Percentiles rank a stretch among this genome's conserved stretches.
Conservation (phyloP, 2,797 vertebrate species). For the Aeoliscus strigatus region DNA sequence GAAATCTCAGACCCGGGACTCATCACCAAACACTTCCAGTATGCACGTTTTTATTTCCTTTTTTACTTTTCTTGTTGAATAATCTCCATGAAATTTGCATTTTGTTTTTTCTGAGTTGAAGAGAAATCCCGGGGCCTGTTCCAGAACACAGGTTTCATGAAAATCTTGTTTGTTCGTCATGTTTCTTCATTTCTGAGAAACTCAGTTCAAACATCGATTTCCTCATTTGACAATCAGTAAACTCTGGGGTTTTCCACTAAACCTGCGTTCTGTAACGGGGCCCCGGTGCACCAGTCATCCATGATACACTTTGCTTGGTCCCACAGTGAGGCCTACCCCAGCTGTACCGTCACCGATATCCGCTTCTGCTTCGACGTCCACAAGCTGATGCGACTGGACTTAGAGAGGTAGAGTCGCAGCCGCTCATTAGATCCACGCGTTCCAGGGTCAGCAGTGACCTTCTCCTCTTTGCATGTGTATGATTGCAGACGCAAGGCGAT, state of each 20-base stretch:
- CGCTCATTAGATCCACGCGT: background rate
- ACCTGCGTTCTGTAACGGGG: too few species aligned
- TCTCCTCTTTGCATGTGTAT: constrained; percentile 7
- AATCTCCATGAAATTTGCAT: background rate
- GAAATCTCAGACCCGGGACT: constrained; percentile 91
- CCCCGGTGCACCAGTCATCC: too few species aligned
- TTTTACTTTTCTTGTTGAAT: constrained; percentile 7
- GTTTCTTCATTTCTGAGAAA: too few species aligned
- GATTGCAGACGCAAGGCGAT: constrained; percentile 88
- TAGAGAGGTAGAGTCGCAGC: constrained; percentile 78
- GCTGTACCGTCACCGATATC: constrained; percentile 89
- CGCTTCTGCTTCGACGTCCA: constrained; percentile 91
- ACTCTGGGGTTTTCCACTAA: too few species aligned
- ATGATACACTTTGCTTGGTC: constrained; percentile 11
- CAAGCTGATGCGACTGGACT: constrained; percentile 88
- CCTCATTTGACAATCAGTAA: too few species aligned
- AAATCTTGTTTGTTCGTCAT: too few species aligned
- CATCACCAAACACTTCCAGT: constrained; percentile 97
- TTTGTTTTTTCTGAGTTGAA: background rate
- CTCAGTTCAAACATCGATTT: too few species aligned
- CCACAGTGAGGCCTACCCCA: constrained; percentile 91
- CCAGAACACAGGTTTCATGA: too few species aligned
- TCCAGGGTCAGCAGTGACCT: constrained; percentile 1
- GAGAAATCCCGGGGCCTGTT: background rate
- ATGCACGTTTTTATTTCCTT: constrained; percentile 42